phyloP scores from a whole-genome alignment of 2,113 vertebrate genomes.

The Salvator merianae region DNA sequence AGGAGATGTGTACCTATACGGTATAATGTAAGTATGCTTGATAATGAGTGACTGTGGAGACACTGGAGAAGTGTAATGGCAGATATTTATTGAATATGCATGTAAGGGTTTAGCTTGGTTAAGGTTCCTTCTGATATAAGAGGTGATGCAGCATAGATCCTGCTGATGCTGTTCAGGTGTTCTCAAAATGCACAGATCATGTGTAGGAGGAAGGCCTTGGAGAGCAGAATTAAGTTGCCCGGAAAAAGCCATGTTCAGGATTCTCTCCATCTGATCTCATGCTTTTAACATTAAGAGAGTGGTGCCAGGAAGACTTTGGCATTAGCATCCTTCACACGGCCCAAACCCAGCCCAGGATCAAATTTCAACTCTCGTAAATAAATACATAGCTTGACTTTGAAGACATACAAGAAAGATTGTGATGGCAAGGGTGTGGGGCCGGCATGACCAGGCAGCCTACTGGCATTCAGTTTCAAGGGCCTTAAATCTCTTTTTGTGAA shows the following conservation, averaged over 20 bases:
- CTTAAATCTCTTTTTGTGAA: neutral
- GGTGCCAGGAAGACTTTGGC: neutral
- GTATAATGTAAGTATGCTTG: neutral
- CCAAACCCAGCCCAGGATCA: neutral
- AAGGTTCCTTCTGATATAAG: neutral
- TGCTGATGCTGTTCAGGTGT: neutral
- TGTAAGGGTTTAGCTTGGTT: neutral
- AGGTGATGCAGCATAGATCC: neutral
- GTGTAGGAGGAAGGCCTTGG: neutral
- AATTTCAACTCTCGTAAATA: neutral
- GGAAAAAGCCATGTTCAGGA: neutral
- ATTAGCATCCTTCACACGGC: neutral
- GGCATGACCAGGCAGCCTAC: neutral
- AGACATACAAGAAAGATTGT: neutral
- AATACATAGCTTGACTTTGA: neutral
- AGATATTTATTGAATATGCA: neutral
- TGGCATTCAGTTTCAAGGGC: neutral
- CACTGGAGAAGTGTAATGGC: neutral
- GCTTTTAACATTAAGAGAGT: neutral
- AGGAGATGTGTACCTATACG: neutral
- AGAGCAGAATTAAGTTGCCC: neutral
- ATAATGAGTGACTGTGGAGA: neutral
- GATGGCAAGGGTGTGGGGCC: neutral
- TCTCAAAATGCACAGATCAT: neutral
- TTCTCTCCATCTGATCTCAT: neutral